phyloP scores from a whole-genome alignment of 2,797 vertebrate species.

The Chelmon rostratus region DNA sequence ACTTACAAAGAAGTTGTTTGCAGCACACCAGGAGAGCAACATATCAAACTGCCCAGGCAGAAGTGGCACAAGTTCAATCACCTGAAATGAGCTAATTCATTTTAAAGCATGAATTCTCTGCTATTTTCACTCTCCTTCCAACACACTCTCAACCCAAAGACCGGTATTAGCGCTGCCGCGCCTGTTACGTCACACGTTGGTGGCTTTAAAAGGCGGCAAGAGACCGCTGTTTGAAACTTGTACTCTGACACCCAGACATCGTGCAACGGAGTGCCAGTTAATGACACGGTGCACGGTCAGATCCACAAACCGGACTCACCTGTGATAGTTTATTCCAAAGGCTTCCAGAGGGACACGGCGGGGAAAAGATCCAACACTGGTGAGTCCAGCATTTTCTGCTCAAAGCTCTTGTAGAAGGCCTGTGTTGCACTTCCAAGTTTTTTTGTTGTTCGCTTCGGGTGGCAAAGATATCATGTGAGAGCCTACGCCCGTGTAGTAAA shows the following conservation, averaged over 20 bases:
- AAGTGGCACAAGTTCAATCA: slow-evolving; percentile 47
- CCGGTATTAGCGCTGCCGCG: slow-evolving; percentile 16
- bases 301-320: slow-evolving; percentile 18
- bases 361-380: background rate
- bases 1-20: slow-evolving; percentile 64
- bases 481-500: no score
- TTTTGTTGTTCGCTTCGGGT: background rate
- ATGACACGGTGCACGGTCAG: slow-evolving; percentile 4
- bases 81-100: slow-evolving; percentile 57
- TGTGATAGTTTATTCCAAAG: slow-evolving; percentile 26
- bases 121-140: slow-evolving; percentile 29
- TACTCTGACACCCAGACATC: slow-evolving; percentile 30
- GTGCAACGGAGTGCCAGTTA: slow-evolving; percentile 35
- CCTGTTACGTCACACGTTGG: slow-evolving; percentile 44
- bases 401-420: background rate
- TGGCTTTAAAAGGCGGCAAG: slow-evolving; percentile 47
- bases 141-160: slow-evolving; percentile 37
- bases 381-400: background rate
- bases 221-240: slow-evolving; percentile 41
- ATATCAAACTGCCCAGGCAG: slow-evolving; percentile 61
- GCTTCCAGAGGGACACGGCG: background rate
- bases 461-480: background rate
- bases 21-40: slow-evolving; percentile 53
- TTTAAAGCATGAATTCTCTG: slow-evolving; percentile 46
- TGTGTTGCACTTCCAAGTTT: slow-evolving; percentile 14